Evolutionary conservation across 2,888 invertebrate genomes (phyloP).

Genomic region (Dynastes tityus): DNA sequence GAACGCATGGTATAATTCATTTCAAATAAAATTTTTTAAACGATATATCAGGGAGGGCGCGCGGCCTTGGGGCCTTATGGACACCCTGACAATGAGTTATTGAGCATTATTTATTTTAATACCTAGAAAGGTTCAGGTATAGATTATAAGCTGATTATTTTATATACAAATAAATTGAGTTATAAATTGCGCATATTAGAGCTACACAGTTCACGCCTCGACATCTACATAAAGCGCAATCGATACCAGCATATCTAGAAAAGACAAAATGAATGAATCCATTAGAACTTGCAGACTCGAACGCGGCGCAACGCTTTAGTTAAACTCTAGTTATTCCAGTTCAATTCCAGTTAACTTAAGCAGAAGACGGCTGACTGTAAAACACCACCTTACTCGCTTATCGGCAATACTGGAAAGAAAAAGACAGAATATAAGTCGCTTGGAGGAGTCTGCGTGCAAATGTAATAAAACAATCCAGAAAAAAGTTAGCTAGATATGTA

Average conservation of each 20-base stretch:
- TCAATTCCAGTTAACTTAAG: constrained; percentile 8
- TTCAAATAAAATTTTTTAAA: too few relatives aligned
- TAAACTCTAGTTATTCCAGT: constrained; percentile 14
- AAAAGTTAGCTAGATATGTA: too few relatives aligned
- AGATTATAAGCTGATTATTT: neutral
- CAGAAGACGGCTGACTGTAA: neutral
- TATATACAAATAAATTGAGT: constrained; percentile 13
- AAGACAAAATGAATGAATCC: neutral
- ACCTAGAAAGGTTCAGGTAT: too few relatives aligned
- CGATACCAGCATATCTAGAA: neutral
- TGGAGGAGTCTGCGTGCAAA: constrained; percentile 5
- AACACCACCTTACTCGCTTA: neutral
- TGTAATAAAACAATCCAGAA: too few relatives aligned
- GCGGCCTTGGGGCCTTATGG: too few relatives aligned
- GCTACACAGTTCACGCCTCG: neutral
- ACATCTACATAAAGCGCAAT: constrained; percentile 3
- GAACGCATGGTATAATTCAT: too few relatives aligned
- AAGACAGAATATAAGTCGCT: neutral
- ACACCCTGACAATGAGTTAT: too few relatives aligned
- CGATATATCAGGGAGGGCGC: too few relatives aligned
- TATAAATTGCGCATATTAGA: neutral
- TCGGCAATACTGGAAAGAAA: neutral
- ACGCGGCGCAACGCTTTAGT: neutral
- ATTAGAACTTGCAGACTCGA: neutral
- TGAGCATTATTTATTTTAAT: too few relatives aligned